Evolutionary conservation across 2,797 vertebrate genomes (phyloP).

Genomic region (Enoplosus armatus): DNA sequence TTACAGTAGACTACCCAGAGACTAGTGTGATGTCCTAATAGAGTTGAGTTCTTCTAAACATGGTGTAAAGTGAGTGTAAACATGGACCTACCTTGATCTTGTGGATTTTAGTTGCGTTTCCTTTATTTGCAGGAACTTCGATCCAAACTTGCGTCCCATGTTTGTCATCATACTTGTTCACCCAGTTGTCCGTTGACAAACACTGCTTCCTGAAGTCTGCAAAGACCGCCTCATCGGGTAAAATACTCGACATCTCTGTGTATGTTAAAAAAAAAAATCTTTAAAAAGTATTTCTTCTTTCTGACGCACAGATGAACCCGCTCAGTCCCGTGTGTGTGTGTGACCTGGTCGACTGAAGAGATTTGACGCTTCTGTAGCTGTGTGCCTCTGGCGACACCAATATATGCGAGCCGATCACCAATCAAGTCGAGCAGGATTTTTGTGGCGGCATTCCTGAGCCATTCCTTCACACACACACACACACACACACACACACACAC

Average conservation of each 20-base stretch:
- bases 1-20: background rate
- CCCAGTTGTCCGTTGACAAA: constrained; percentile 80
- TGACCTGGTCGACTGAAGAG: background rate
- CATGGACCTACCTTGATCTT: constrained; percentile 84
- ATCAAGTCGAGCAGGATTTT: constrained; percentile 79
- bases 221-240: constrained; percentile 83
- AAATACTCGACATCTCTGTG: constrained; percentile 68
- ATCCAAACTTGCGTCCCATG: constrained; percentile 86
- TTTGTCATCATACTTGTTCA: constrained; percentile 81
- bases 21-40: background rate
- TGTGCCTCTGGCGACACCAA: background rate
- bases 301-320: background rate
- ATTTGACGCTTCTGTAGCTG: background rate
- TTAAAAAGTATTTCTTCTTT: background rate
- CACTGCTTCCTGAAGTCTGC: constrained; percentile 84
- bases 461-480: too few species aligned
- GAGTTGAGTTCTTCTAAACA: background rate
- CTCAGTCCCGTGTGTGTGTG: background rate
- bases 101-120: constrained; percentile 77
- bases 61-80: background rate
- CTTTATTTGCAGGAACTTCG: constrained; percentile 63
- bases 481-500: too few species aligned
- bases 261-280: background rate
- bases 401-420: constrained; percentile 42
- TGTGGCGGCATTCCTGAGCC: too few species aligned